Evolutionary conservation across 2,888 invertebrate genomes (phyloP).

Genomic region (Camptogramma bilineatum): DNA sequence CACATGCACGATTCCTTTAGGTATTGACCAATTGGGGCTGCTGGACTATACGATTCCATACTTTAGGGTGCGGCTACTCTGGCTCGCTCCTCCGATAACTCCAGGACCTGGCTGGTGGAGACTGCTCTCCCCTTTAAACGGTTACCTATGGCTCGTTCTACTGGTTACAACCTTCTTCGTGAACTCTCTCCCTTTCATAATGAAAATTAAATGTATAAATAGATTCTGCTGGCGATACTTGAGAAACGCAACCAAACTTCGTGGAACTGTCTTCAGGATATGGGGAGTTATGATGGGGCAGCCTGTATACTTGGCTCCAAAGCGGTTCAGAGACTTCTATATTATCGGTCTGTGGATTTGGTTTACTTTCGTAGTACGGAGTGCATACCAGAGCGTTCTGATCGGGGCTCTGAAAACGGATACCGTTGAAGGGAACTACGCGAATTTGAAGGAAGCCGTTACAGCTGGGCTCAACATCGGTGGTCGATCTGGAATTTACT

Average conservation of each 20-base stretch:
- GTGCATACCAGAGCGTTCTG: constrained; percentile 71
- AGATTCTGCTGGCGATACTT: constrained; percentile 60
- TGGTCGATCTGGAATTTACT: constrained; percentile 62
- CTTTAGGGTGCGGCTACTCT: constrained; percentile 65
- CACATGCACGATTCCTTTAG: constrained; percentile 65
- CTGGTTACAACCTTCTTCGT: constrained; percentile 60
- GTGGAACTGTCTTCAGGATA: constrained; percentile 59
- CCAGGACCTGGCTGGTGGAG: constrained; percentile 66
- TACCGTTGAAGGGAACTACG: constrained; percentile 59
- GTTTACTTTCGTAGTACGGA: constrained; percentile 72
- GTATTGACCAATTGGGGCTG: constrained; percentile 59
- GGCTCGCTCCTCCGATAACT: constrained; percentile 67
- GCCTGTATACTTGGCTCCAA: constrained; percentile 62
- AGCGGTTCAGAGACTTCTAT: constrained; percentile 70
- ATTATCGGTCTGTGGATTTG: constrained; percentile 69
- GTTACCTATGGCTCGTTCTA: constrained; percentile 67
- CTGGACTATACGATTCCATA: constrained; percentile 68
- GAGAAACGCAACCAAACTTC: constrained; percentile 57
- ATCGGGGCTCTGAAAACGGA: constrained; percentile 72
- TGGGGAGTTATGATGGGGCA: constrained; percentile 73
- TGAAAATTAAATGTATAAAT: constrained; percentile 57
- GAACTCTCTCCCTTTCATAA: constrained; percentile 59
- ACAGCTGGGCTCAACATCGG: constrained; percentile 64
- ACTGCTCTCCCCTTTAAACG: constrained; percentile 66
- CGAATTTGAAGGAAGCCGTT: constrained; percentile 60